Evolutionary conservation across 2,888 invertebrate species (phyloP).

Genomic region (Epinotia bilunana): DNA sequence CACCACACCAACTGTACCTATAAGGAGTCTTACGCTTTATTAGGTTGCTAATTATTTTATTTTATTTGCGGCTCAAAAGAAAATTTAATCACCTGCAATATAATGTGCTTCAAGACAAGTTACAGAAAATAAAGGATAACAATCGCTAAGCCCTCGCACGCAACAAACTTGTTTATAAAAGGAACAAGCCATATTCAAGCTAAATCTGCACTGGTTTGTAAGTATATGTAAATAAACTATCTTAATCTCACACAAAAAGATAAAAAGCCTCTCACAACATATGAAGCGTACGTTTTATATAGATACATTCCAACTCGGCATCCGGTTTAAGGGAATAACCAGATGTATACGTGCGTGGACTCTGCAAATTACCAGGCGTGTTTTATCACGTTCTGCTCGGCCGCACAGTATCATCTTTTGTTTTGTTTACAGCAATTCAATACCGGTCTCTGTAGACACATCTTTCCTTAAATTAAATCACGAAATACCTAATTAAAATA

Average conservation of each 20-base stretch:
- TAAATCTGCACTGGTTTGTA: conserved; percentile 47
- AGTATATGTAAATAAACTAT: conserved; percentile 57
- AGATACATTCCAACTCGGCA: conserved; percentile 56
- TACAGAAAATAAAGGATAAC: conserved; percentile 19
- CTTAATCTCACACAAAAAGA: conserved; percentile 57
- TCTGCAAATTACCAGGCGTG: conserved; percentile 64
- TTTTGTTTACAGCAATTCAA: conserved; percentile 46
- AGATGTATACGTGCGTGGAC: conserved; percentile 65
- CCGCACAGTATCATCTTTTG: conserved; percentile 45
- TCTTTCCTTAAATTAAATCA: background rate
- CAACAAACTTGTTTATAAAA: conserved; percentile 50
- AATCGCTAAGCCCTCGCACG: conserved; percentile 25
- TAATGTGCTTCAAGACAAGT: background rate
- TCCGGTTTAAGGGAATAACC: conserved; percentile 78
- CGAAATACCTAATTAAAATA: conserved; percentile 17
- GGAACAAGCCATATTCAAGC: conserved; percentile 31
- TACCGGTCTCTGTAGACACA: background rate
- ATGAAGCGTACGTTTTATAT: conserved; percentile 45
- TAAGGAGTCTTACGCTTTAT: too few species aligned
- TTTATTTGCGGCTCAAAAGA: background rate
- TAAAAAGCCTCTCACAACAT: conserved; percentile 49
- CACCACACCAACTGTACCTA: too few species aligned
- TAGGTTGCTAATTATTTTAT: background rate
- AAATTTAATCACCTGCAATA: background rate
- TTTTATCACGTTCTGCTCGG: conserved; percentile 54